Base-by-base conservation (phyloP, 2,888 invertebrate species). In the Himalopsyche tibetana region DNA sequence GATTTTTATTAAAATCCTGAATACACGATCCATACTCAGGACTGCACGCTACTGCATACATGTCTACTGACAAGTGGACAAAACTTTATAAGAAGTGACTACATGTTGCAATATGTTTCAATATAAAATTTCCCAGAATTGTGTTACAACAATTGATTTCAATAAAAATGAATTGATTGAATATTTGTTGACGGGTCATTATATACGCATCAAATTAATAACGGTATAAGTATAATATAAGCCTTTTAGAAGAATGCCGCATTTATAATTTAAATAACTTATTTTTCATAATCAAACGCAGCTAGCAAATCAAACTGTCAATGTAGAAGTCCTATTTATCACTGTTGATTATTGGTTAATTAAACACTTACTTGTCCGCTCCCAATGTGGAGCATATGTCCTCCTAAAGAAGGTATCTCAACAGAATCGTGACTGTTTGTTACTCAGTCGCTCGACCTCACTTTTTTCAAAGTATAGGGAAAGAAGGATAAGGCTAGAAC, bases 71-170 rank as follows among this genome's bases (percentile, higher is more conserved):
- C 56, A 63, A 9, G 28, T 63, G 28, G 19, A 63, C 63, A n/a
- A 63, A 19, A 11, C 63, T 63, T 63, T 19, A 19, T 63, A 63
- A 19, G 63, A 63, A 63, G 63, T 63, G 19, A 8, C 19, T 19
- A 19, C 9, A 63, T 63, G 63, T 19, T 63, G 63, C 4, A 63
- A 63, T 19, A 63, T 8, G 11, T 28, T 28, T 63, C 63, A 63
- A 19, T 19, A 28, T 15, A 19, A 63, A 9, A 6, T 63, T 63
- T 63, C 63, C 63, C 63, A 63, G 63, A 63, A 63, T 63, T 9
- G 63, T 63, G 63, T 6, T 11, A 63, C 63, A 63, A 63, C 63
- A 63, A 63, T 63, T 63, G 63, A 63, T 63, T 63, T 63, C 63
- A 63, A 63, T 63, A 63, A 63, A 63, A 19, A 28, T 4, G 63